Conservation (phyloP, 1,140 invertebrate genomes). For the Arctopsyche grandis region DNA sequence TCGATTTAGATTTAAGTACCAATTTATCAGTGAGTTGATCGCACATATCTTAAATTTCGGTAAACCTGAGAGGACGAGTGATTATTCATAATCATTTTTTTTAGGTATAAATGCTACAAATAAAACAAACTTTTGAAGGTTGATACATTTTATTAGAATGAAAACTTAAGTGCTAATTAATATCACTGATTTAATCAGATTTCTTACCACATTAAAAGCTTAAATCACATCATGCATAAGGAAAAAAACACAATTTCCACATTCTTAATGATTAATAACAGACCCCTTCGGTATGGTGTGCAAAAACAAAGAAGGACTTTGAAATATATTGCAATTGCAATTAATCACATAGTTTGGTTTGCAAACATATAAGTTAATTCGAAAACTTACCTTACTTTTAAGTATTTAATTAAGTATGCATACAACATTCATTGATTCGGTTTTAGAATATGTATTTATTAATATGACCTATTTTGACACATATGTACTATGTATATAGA, state of each 20-base stretch:
- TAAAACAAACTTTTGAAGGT: too few relatives aligned
- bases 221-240: not conserved
- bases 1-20: too few relatives aligned
- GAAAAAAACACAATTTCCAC: conserved; percentile 1
- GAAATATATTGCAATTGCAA: not conserved
- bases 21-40: too few relatives aligned
- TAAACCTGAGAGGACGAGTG: too few relatives aligned
- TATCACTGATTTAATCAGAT: conserved; percentile 16
- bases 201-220: not conserved
- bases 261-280: not conserved
- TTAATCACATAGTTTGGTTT: too few relatives aligned
- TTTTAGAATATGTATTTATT: not conserved
- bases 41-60: too few relatives aligned
- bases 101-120: too few relatives aligned
- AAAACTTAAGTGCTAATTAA: not conserved
- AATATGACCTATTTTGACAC: not conserved
- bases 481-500: too few relatives aligned
- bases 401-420: too few relatives aligned
- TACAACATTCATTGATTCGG: not conserved
- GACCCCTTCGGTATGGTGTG: not conserved
- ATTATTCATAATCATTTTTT: too few relatives aligned
- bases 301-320: not conserved
- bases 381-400: not conserved
- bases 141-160: not conserved
- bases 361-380: not conserved